A percentile compares a stretch with the other conserved stretches of the same genome.
These are phyloP conservation scores for Papilio polytes DNA, from an alignment of 1,140 invertebrate species.

Conservation along the genomic window DNA sequence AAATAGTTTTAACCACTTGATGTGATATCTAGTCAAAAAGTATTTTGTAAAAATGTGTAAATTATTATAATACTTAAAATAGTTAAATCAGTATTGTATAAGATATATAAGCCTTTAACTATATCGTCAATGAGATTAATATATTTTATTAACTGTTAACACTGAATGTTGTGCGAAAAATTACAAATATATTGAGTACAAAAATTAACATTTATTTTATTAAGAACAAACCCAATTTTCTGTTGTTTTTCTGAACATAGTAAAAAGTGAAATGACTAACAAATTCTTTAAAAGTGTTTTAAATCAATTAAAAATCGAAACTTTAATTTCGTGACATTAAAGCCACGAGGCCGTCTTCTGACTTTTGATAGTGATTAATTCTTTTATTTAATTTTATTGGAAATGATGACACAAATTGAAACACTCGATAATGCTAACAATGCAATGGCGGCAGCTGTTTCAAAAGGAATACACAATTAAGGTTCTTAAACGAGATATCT, in stretches of 20 bases:
- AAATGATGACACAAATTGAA: slow-evolving; percentile 7
- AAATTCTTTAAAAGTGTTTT: not conserved
- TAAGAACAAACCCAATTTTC: not conserved
- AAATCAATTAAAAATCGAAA: not conserved
- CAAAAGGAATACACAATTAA: slow-evolving; percentile 32
- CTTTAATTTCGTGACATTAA: not conserved
- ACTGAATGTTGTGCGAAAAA: slow-evolving; percentile 1
- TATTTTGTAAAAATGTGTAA: not conserved
- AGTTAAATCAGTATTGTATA: not conserved
- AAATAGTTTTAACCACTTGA: not conserved
- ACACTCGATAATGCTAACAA: slow-evolving; percentile 11
- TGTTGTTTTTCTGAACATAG: not conserved
- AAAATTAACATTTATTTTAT: slow-evolving; percentile 21
- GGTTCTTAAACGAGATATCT: slow-evolving; percentile 28
- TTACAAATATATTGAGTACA: slow-evolving; percentile 12
- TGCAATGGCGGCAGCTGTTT: slow-evolving; percentile 30
- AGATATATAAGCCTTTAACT: not conserved
- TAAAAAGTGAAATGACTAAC: not conserved
- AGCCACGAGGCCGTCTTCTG: not conserved
- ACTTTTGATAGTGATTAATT: slow-evolving; percentile 6
- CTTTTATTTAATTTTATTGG: not conserved
- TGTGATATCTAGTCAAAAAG: slow-evolving; percentile 38
- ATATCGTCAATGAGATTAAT: slow-evolving; percentile 48
- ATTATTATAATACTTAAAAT: not conserved
- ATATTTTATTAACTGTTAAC: slow-evolving; percentile 43